Evolutionary conservation across 2,888 invertebrate species (phyloP), one percentile per base, ranked within the genome.

Genomic region (Microdon myrmicae): DNA sequence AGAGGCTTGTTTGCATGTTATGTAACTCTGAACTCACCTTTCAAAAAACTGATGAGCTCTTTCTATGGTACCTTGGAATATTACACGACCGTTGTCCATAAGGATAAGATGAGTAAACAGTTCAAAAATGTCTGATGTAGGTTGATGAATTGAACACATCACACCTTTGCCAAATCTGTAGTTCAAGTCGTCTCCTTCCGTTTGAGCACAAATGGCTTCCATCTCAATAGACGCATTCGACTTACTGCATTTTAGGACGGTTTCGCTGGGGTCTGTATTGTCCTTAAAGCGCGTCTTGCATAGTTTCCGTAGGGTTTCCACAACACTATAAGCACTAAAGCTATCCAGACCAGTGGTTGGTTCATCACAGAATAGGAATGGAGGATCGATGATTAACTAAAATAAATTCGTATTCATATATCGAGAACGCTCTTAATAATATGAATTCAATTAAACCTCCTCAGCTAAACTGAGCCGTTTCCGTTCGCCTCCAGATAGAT

Each of bases 301-400:
- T 20, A 90, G 82, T 68, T 83, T 83, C 26, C 85, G 82, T 19
- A 92, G 80, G 0, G 88, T 86, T 64, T 86, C 85, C 6, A 94
- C 86, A 0, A 96, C 90, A 9, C 87, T 86, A 66, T 87, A 87
- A 0, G 96, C 94, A 74, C 89, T 92, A 78, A 86, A 95, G 69
- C 94, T 93, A 79, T 96, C 96, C 43, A 96, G 79, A 0, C 96
- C 94, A 0, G 94, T 93, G 0, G 95, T 96, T 0, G 94, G 94
- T 75, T 96, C 96, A 74, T 96, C 96, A 76, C 94, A 94, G 80
- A 96, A 95, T 41, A 96, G 79, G 48, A 96, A 85, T 2, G 89
- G 87, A 1, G 96, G 96, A 75, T 96, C 92, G 43, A 90, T 93
- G 44, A 96, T 82, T 6, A 94, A 83, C 91, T 92, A 76, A 12